phyloP scores from a whole-genome alignment of 1,140 invertebrate species.

The Diorhabda carinulata region DNA sequence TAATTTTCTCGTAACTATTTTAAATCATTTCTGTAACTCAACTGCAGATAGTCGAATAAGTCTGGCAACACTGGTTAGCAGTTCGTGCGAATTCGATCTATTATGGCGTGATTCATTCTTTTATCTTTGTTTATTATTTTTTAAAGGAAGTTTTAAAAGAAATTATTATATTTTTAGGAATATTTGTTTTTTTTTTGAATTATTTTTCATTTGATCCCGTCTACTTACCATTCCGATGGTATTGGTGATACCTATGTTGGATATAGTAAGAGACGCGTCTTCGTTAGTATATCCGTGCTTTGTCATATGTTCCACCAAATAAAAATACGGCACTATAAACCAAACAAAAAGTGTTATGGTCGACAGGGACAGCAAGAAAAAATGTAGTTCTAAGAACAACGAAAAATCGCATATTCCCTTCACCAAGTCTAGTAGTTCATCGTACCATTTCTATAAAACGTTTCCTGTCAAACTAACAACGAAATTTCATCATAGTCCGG shows the following conservation, averaged over 20 bases:
- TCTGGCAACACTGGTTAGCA: too few relatives aligned
- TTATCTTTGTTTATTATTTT: too few relatives aligned
- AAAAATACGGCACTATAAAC: constrained; percentile 90
- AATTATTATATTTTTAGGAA: too few relatives aligned
- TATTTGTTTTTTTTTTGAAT: too few relatives aligned
- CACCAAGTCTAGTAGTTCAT: constrained; percentile 65
- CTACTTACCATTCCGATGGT: constrained; percentile 80
- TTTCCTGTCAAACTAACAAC: constrained; percentile 8
- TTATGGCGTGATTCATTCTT: too few relatives aligned
- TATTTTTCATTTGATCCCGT: too few relatives aligned
- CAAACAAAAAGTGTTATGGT: constrained; percentile 84
- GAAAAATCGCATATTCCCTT: constrained; percentile 73
- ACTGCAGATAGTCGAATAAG: too few relatives aligned
- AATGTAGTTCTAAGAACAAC: constrained; percentile 76
- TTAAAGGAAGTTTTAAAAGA: too few relatives aligned
- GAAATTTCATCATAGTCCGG: background rate
- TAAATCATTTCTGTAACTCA: too few relatives aligned
- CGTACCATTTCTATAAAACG: constrained; percentile 69
- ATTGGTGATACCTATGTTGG: constrained; percentile 80
- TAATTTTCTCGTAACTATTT: too few relatives aligned
- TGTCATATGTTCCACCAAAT: constrained; percentile 70
- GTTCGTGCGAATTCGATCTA: too few relatives aligned
- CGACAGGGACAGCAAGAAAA: constrained; percentile 74
- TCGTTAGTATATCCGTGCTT: constrained; percentile 62
- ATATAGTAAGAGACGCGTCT: constrained; percentile 72